Evolutionary conservation across 2,888 invertebrate species (phyloP), one percentile per base, ranked within the genome.

Genomic region (Neria commutata): DNA sequence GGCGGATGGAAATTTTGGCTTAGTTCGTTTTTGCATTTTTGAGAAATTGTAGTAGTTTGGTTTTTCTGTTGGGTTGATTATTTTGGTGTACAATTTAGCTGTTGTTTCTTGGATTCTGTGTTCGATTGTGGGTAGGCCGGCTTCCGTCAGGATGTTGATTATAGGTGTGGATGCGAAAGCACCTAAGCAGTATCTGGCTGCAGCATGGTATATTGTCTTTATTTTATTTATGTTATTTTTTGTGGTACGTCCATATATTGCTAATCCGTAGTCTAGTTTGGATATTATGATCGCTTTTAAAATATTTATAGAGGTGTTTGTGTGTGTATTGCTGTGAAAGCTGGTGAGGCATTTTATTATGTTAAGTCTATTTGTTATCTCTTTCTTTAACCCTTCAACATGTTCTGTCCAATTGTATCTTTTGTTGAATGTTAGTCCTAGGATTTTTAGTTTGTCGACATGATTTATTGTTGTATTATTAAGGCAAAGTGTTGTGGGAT

Each of bases 351-450:
- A 59, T 11, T 25, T 42, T 26, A 51, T 14, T 21, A 58, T 42
- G 25, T 19, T 40, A 23, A n/a, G n/a, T n/a, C n/a, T n/a, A n/a
- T n/a, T n/a, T n/a, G n/a, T n/a, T n/a, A n/a, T n/a, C n/a, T n/a
- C n/a, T n/a, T n/a, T n/a, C n/a, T n/a, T n/a, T n/a, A n/a, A n/a
- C n/a, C n/a, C n/a, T n/a, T n/a, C n/a, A n/a, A n/a, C n/a, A n/a
- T n/a, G n/a, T n/a, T 48, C 26, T 49, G 52, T 58, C 48, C 54
- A 58, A 29, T 6, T 42, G 53, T 34, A 58, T 16, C 33, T 54
- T 24, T 54, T 58, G 33, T 33, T 58, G 34, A 58, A 58, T 1
- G 33, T 19, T 24, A 52, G n/a, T n/a, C 52, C 52, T 37, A 56
- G 6, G 6, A 52, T 56, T n/a, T 21, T 56, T 4, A 56, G 25